Base-by-base conservation (phyloP, 1,140 invertebrate genomes). In the Plodia interpunctella region DNA sequence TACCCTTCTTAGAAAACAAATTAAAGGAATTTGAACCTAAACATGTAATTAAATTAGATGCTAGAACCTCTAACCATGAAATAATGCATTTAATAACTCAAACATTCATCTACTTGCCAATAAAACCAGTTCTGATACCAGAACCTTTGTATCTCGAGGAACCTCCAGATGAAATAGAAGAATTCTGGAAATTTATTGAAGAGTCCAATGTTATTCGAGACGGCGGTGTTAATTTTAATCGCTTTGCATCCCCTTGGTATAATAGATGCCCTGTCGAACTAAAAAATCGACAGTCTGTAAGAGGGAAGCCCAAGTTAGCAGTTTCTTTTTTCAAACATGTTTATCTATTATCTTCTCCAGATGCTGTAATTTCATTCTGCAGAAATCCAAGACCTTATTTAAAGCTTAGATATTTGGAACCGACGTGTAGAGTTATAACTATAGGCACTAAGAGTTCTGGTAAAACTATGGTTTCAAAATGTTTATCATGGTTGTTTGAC, bases 211-310 rank as follows among this genome's bases (percentile, higher is more conserved):
- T 79, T 25, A 79, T 86, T 50, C 65, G 71, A 50, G 71, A 57
- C 72, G 75, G 66, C 35, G 53, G 56, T 56, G 3, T 84, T 62
- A 78, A 76, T 65, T 83, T 85, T 80, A 67, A 74, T 62, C 60
- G 78, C 62, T 76, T 68, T 71, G 59, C 74, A 30, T 93, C 92
- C 9, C 71, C 85, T 15, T 93, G 92, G 92, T 88, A 84, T 35
- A 90, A 86, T 38, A 83, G 87, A 71, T 93, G 93, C 68, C 92
- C 93, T 2, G 92, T 93, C 1, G 88, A 92, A 65, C 76, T 93
- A 52, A 85, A 85, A 44, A 80, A 89, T 51, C 90, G 92, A 11
- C 75, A 65, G 30, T 77, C 80, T 51, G 60, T 78, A 13, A 68
- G 80, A 49, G 92, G 92, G 53, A 69, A 73, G 19, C 62, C 85